These are phyloP conservation scores for Holothuria glaberrima DNA, from an alignment of 35 echinoderm and acorn worm species.

Conservation along the genomic window DNA sequence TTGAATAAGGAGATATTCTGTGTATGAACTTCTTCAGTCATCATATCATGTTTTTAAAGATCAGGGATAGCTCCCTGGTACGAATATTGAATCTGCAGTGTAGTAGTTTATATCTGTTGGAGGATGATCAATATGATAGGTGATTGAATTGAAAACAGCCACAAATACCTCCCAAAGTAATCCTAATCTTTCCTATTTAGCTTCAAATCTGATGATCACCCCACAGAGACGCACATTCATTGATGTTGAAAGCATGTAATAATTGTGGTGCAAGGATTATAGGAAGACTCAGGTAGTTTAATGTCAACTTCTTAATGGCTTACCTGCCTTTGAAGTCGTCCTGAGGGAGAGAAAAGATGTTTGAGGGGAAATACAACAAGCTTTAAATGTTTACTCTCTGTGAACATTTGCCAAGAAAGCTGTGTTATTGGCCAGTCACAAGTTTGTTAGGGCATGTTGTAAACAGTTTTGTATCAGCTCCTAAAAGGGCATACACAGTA, in stretches of 20 bases:
- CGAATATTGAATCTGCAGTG: too few relatives aligned
- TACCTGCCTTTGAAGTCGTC: conserved; percentile 30
- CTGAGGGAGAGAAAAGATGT: neutral
- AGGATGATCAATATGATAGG: too few relatives aligned
- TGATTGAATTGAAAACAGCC: conserved; percentile 17
- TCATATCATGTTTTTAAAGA: too few relatives aligned
- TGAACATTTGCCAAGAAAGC: neutral
- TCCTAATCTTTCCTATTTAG: conserved; percentile 45
- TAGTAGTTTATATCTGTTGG: too few relatives aligned
- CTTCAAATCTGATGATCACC: conserved; percentile 38
- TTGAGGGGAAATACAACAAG: neutral
- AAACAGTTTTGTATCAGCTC: too few relatives aligned
- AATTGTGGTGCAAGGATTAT: conserved; percentile 20
- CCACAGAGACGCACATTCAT: conserved; percentile 32
- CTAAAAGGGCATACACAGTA: too few relatives aligned
- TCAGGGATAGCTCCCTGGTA: too few relatives aligned
- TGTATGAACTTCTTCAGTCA: too few relatives aligned
- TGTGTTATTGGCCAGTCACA: too few relatives aligned
- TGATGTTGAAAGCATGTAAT: conserved; percentile 40
- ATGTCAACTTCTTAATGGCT: conserved; percentile 35
- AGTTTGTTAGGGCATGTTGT: too few relatives aligned
- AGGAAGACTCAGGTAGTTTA: neutral
- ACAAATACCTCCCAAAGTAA: conserved; percentile 11
- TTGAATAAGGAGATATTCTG: too few relatives aligned
- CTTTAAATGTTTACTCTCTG: conserved; percentile 38